phyloP scores from a whole-genome alignment of 2,797 vertebrate genomes.

The Ptychadena robeensis region DNA sequence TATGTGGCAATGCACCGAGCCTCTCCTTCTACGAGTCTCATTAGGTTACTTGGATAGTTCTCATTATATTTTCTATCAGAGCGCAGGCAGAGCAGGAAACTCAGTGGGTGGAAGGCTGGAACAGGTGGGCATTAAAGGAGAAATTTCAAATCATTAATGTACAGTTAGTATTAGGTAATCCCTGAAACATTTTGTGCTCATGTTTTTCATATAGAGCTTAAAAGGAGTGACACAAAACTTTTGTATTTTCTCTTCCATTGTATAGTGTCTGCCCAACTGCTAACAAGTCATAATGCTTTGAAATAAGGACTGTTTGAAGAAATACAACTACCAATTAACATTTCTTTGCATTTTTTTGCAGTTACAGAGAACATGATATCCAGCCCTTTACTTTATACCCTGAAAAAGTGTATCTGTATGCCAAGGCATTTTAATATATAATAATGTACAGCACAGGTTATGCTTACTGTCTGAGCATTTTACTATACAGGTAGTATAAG shows the following conservation, averaged over 20 bases:
- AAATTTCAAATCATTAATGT: conserved; percentile 47
- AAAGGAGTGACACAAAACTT: conserved; percentile 19
- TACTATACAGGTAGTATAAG: too few relatives aligned
- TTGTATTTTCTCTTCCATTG: not conserved
- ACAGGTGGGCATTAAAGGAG: conserved; percentile 47
- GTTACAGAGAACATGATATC: too few relatives aligned
- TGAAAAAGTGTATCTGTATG: too few relatives aligned
- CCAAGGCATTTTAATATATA: too few relatives aligned
- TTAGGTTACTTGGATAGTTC: conserved; percentile 54
- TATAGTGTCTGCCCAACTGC: not conserved
- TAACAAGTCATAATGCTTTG: not conserved
- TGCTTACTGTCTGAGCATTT: too few relatives aligned
- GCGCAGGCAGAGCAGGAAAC: conserved; percentile 26
- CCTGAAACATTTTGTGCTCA: conserved; percentile 24
- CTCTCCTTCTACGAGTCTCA: conserved; percentile 37
- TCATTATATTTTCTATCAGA: conserved; percentile 50
- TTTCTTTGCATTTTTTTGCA: too few relatives aligned
- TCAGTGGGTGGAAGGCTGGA: conserved; percentile 51
- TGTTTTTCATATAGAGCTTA: not conserved
- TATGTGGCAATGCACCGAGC: conserved; percentile 21
- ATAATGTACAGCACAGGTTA: too few relatives aligned
- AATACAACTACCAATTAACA: not conserved
- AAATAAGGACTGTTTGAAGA: not conserved
- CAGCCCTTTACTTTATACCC: too few relatives aligned
- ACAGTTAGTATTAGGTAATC: conserved; percentile 17